A percentile compares a stretch with the other conserved stretches of the same genome.
Evolutionary conservation across 1,140 invertebrate genomes (phyloP).

Genomic region (Megalopta genalis): DNA sequence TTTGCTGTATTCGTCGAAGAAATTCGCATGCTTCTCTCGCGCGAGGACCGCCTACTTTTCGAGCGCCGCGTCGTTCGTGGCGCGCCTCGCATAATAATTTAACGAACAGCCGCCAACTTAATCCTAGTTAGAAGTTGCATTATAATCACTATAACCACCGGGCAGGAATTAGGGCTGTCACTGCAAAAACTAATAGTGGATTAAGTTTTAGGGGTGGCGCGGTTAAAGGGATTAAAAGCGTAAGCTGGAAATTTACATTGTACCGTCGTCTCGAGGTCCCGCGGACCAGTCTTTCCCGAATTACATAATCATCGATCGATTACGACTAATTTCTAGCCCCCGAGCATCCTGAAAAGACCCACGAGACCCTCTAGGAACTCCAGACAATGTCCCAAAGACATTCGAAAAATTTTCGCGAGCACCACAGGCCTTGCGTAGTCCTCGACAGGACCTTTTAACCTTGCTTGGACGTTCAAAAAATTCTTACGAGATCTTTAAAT

Average conservation of each 20-base stretch:
- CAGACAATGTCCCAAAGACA: too few species aligned
- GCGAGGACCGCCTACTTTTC: not conserved
- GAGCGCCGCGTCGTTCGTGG: not conserved
- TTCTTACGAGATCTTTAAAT: too few species aligned
- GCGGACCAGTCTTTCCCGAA: not conserved
- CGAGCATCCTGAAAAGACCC: too few species aligned
- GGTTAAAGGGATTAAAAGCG: conserved; percentile 60
- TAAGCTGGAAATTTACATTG: conserved; percentile 63
- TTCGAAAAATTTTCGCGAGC: too few species aligned
- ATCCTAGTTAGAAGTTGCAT: conserved; percentile 59
- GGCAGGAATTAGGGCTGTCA: conserved; percentile 63
- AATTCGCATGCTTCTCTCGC: too few species aligned
- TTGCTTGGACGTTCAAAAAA: too few species aligned
- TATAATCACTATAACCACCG: conserved; percentile 64
- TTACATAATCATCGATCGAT: not conserved
- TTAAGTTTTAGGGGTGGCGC: conserved; percentile 61
- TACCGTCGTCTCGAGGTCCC: not conserved
- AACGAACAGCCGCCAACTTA: conserved; percentile 65
- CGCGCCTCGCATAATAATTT: conserved; percentile 54
- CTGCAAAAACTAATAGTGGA: conserved; percentile 66
- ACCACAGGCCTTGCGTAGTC: too few species aligned
- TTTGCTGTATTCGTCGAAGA: too few species aligned
- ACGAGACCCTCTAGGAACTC: too few species aligned
- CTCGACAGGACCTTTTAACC: too few species aligned
- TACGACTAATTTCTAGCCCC: not conserved